phyloP scores from a whole-genome alignment of 2,888 invertebrate species.

The Biston betularia region DNA sequence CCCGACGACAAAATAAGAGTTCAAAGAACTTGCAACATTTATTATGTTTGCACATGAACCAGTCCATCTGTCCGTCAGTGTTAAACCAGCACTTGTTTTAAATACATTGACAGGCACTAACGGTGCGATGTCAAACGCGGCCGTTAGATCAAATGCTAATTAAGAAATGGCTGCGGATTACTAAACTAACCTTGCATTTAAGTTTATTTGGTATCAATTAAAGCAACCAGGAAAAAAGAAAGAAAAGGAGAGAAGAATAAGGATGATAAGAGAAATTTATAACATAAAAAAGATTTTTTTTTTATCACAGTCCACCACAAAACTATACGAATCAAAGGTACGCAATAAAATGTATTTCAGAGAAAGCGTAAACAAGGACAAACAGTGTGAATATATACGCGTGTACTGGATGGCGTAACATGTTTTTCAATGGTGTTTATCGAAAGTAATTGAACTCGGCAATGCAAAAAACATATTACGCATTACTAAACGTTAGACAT shows the following conservation, averaged over 20 bases:
- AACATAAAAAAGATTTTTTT: no score
- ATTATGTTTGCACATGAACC: constrained; percentile 31
- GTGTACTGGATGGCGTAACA: constrained; percentile 10
- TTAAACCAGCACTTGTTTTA: constrained; percentile 41
- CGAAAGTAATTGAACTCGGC: constrained; percentile 4
- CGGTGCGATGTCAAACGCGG: constrained; percentile 46
- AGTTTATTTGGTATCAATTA: no score
- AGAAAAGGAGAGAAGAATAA: no score
- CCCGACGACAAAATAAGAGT: constrained; percentile 32
- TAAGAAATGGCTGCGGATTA: constrained; percentile 23
- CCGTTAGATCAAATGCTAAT: constrained; percentile 40
- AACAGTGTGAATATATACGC: not conserved
- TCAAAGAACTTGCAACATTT: constrained; percentile 42
- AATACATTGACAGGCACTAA: constrained; percentile 48
- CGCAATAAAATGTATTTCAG: constrained; percentile 27
- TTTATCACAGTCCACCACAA: no score
- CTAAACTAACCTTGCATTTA: constrained; percentile 10
- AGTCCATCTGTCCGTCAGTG: constrained; percentile 35
- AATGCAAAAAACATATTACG: not conserved
- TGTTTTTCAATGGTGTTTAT: constrained; percentile 16
- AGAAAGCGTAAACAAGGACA: constrained; percentile 39
- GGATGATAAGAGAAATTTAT: no score
- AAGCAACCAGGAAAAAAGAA: no score
- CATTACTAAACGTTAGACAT: not conserved
- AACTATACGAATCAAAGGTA: not conserved